Evolutionary conservation across 2,113 vertebrate genomes (phyloP), one percentile per base, ranked within the genome.

Genomic region (Neotoma lepida): DNA sequence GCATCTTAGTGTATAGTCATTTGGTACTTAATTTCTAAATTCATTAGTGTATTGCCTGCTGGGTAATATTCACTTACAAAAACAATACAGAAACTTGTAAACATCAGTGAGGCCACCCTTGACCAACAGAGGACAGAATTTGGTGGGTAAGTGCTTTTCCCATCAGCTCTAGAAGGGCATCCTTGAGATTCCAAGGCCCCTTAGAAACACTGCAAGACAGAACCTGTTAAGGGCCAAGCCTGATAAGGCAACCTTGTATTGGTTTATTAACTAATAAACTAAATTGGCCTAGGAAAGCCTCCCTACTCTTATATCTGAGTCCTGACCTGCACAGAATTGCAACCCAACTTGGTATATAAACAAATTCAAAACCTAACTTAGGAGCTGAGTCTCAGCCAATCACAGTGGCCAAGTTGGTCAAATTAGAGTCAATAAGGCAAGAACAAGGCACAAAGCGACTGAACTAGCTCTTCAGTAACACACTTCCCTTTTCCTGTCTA

Each of bases 171-270:
- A 30, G n/a, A 30, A n/a, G 49, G 49, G 78, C 18, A 81, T 49
- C 33, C 14, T 33, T 54, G 49, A 94, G 63, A 92, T 63, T 92
- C 63, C 39, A 93, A 87, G 41, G 80, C 46, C 94, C 73, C 74
- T 93, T 74, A 89, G 81, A 66, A 66, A 89, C n/a, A 39, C 91
- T 66, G 30, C 9, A 87, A 94, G 74, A 91, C 15, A 66, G 68
- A 82, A 10, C 8, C 61, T 30, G 35, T 0, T 22, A 39, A 77
- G 10, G 51, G 20, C 49, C 44, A 22, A 91, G 44, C 2, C 58
- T 77, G 73, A 61, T 44, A 82, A 15, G 0, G 0, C 33, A 15
- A 9, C 30, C 64, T 76, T 9, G 44, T 24, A 49, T 22, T 30
- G 44, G 13, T 24, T 84, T 54, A 22, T 58, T 88, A 68, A 87